Evolutionary conservation across 1,140 invertebrate genomes (phyloP), one percentile per base, ranked within the genome.

Genomic region (Drosophila malerkotliana): DNA sequence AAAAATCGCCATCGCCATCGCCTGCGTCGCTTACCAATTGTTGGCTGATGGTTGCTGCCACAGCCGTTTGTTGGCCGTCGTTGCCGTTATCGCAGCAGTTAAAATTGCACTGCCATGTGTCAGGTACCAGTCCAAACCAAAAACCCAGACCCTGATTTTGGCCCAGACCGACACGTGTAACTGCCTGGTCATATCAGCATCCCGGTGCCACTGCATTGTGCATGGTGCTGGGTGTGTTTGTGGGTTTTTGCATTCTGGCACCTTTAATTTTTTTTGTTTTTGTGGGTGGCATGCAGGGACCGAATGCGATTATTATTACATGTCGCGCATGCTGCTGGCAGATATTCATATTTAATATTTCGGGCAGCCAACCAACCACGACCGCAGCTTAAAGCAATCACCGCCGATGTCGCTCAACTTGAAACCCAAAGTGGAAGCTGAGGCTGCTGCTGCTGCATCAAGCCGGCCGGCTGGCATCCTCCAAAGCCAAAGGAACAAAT

Each of bases 61-160:
- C 58, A 59, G 32, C 21, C 59, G 51, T 44, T 73, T 51, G 49
- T 34, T 61, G 67, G 41, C 5, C n/a, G 24, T 15, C 49, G 30
- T 18, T 47, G 41, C 68, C 64, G 83, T 87, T 87, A 87, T 87
- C 79, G 83, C 64, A 56, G 75, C 78, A 82, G 71, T 76, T 85
- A 79, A 80, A 69, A 77, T 76, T 77, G 57, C 68, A 58, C 72
- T 76, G 59, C 59, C 58, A 66, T 67, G 62, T 72, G 62, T 79
- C 72, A 77, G 58, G 28, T 53, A 60, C 34, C 72, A 74, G 52
- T 69, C 52, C 67, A 64, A 64, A 64, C 41, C 63, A 30, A 68
- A 64, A 56, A 68, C 49, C 49, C 66, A 55, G 51, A 47, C 32
- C 63, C 63, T 32, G 63, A 67, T 64, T 64, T 61, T 26, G 39